Base-by-base conservation (phyloP, 2,797 vertebrate genomes). In the Bovichtus diacanthus region DNA sequence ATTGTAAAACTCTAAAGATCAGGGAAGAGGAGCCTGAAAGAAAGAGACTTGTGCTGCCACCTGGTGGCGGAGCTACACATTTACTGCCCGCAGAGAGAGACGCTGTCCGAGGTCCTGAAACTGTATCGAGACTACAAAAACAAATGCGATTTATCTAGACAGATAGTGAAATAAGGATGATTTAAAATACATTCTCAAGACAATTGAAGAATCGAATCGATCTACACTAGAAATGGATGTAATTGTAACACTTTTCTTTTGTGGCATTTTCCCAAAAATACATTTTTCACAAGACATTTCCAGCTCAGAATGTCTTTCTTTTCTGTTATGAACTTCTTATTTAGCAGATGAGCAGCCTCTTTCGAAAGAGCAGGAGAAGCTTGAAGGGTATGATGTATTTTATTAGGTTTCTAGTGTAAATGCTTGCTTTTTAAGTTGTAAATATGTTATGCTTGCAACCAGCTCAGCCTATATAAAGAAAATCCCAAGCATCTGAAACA, bases 21-120 rank as follows among this genome's bases (percentile, higher is more conserved):
- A 10, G 1, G 13, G 46, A 47, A 53, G 54, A 34, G 11, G 11
- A 65, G 5, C 4, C 23, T 27, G 0, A 49, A 60, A 73, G 31
- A 16, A 0, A 41, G 55, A 29, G 18, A 13, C 46, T 65, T 5
- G 44, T 90, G 84, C 76, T 80, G 83, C 81, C 78, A 59, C 70
- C 82, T 63, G 23, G 82, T 86, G 90, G 77, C 15, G 0, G 39
- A 66, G 2, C n/a, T 11, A 0, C 2, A 25, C 2, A 11, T 11
- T 29, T 67, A 2, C n/a, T 36, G n/a, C 36, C 1, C 2, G 9
- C 6, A 9, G 9, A 15, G n/a, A 34, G 7, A 12, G 16, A 43
- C 38, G 70, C 90, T 92, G 78, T 92, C 91, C 90, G 64, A 72
- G 85, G 87, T 93, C 56, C 90, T 91, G 90, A 91, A 91, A 73